Conservation (phyloP, 2,888 invertebrate genomes). For the Thumatha senex region DNA sequence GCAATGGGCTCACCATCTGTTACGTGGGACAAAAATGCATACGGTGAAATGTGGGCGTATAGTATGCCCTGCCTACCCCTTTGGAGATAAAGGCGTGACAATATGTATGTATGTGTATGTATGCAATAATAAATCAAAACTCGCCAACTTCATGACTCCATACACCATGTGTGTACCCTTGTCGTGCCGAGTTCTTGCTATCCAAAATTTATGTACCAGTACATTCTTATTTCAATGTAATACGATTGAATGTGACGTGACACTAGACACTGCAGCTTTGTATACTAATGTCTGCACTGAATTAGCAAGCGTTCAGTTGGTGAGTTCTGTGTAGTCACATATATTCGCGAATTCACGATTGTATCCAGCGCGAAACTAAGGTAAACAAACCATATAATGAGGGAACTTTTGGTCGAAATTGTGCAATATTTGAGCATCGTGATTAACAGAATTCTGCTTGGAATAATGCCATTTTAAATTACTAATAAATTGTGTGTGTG, state of each 20-base stretch:
- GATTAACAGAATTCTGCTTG: conserved; percentile 27
- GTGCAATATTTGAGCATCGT: conserved; percentile 28
- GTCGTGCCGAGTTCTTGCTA: conserved; percentile 36
- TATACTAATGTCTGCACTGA: conserved; percentile 49
- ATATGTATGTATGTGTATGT: too few relatives aligned
- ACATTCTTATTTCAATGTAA: conserved; percentile 30
- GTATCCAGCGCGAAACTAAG: conserved; percentile 35
- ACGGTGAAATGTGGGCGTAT: too few relatives aligned
- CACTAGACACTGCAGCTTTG: conserved; percentile 35
- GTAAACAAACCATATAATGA: conserved; percentile 40
- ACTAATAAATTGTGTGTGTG: too few relatives aligned
- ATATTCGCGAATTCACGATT: conserved; percentile 48
- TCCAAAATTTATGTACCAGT: conserved; percentile 30
- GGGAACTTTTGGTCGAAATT: conserved; percentile 36
- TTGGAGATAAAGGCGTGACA: too few relatives aligned
- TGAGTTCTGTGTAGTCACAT: conserved; percentile 38
- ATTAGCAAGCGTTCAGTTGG: conserved; percentile 45
- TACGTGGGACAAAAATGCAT: too few relatives aligned
- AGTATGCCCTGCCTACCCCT: too few relatives aligned
- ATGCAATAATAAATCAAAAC: too few relatives aligned
- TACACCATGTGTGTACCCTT: conserved; percentile 42
- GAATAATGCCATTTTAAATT: too few relatives aligned
- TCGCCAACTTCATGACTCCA: conserved; percentile 32
- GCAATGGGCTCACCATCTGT: too few relatives aligned
- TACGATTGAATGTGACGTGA: conserved; percentile 34